Evolutionary conservation across 2,888 invertebrate species (phyloP).

Genomic region (Stegophylla sp.): DNA sequence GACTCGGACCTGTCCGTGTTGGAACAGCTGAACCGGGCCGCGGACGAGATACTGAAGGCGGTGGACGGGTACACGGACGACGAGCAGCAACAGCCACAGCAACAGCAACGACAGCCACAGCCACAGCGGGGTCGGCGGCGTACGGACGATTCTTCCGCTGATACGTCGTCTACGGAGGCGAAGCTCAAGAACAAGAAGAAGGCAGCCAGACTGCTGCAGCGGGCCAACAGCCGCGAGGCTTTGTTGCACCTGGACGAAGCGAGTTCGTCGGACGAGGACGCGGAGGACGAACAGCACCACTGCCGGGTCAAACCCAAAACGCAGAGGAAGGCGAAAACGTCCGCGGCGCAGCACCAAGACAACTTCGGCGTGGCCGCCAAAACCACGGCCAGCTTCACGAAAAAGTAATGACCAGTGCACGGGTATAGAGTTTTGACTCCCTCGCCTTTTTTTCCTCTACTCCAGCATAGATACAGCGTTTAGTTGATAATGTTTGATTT

Average conservation of each 20-base stretch:
- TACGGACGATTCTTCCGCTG: constrained; percentile 63
- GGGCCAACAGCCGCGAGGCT: constrained; percentile 68
- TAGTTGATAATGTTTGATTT: too few species aligned
- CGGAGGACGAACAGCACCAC: constrained; percentile 63
- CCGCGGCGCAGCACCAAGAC: neutral
- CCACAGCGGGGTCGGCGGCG: constrained; percentile 56
- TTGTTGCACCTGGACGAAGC: constrained; percentile 66
- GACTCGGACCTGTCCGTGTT: constrained; percentile 64
- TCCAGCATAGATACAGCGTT: too few species aligned
- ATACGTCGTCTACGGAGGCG: constrained; percentile 64
- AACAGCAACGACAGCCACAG: constrained; percentile 54
- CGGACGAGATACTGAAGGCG: constrained; percentile 70
- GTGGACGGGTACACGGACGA: constrained; percentile 69
- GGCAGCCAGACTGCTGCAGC: constrained; percentile 66
- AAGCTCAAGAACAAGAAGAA: constrained; percentile 62
- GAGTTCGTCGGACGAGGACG: constrained; percentile 68
- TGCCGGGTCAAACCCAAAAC: constrained; percentile 49
- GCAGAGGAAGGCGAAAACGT: constrained; percentile 45
- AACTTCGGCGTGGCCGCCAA: constrained; percentile 31
- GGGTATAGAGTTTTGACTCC: too few species aligned
- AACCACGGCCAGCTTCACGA: constrained; percentile 39
- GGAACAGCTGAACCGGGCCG: constrained; percentile 70
- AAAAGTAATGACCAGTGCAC: constrained; percentile 51
- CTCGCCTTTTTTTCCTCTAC: too few species aligned
- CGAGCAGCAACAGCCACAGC: constrained; percentile 61